Base-by-base conservation (phyloP, 2,113 vertebrate species). In the Etheostoma spectabile region DNA sequence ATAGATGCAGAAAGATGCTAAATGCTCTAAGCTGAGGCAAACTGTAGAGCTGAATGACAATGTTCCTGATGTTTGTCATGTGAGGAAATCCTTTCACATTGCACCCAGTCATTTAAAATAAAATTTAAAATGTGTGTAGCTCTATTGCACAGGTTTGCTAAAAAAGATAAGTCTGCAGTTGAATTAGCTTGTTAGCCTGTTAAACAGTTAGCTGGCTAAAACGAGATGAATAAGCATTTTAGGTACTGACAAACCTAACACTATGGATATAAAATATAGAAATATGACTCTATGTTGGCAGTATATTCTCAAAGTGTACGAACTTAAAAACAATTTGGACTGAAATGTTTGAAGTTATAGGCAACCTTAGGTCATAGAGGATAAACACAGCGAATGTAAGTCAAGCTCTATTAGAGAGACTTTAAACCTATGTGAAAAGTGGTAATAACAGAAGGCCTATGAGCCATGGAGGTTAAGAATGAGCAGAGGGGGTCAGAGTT, bases 401-500 rank as follows among this genome's bases (percentile, higher is more conserved):
- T 74, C 61, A 27, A 71, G 45, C 53, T 79, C 42, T 55, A 60
- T 64, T 22, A 66, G 10, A 42, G 38, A 42, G 62, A 52, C 46
- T 84, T 89, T 87, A 53, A 84, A 82, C 57, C 15, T 15, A 61
- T 46, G 69, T 74, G 69, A 80, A 59, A 77, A 72, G 67, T 63
- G 74, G 74, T 85, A 91, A 79, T 80, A 89, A 90, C 84, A 83
- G 80, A 70, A 83, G 79, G 79, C 71, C 60, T 72, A 56, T 72
- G 83, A 80, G 84, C 83, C 88, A 56, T 10, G 6, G 56, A 86
- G 88, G 88, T 89, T 79, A 92, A 53, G 77, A 90, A 90, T 90
- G 86, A 86, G 77, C 80, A 46, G 66, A 77, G 72, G 71, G 73
- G 91, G 86, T 93, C 84, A 79, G 69, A 84, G 93, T 76, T 93